phyloP scores from a whole-genome alignment of 2,113 vertebrate species.

The Miniopterus natalensis region DNA sequence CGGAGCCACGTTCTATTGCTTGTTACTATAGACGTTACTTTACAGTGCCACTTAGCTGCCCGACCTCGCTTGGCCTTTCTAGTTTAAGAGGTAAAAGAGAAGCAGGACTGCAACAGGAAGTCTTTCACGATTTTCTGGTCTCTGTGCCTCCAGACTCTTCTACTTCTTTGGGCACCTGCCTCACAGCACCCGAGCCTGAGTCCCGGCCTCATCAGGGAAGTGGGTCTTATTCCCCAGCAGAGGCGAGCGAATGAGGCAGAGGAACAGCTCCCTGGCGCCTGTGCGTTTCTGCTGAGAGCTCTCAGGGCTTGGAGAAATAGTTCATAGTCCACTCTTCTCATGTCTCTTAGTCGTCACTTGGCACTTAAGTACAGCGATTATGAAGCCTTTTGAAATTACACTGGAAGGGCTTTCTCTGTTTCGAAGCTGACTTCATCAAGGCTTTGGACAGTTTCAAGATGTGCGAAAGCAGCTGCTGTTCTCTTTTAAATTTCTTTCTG shows the following conservation, averaged over 20 bases:
- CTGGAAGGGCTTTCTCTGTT: not conserved
- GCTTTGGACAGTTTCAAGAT: not conserved
- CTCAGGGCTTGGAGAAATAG: not conserved
- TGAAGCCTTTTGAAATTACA: not conserved
- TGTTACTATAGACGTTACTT: conserved; percentile 37
- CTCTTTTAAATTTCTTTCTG: conserved; percentile 7
- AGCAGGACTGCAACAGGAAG: not conserved
- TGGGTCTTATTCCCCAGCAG: not conserved
- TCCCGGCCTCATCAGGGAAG: not conserved
- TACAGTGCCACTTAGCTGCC: conserved; percentile 62
- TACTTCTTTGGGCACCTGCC: not conserved
- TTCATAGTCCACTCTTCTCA: not conserved
- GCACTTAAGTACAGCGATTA: not conserved
- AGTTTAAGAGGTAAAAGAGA: conserved; percentile 59
- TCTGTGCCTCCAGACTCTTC: not conserved
- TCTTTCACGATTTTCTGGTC: conserved; percentile 70
- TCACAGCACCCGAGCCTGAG: not conserved
- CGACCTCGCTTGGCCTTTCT: conserved; percentile 81
- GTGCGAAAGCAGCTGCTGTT: not conserved
- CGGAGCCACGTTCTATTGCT: not conserved
- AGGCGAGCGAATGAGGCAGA: not conserved
- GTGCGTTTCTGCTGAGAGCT: conserved; percentile 23
- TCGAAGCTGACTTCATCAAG: not conserved
- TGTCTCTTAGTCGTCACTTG: not conserved
- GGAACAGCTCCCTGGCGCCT: conserved; percentile 28